Evolutionary conservation across 2,797 vertebrate genomes (phyloP), one percentile per base, ranked within the genome.

Genomic region (Poecilia velifera): DNA sequence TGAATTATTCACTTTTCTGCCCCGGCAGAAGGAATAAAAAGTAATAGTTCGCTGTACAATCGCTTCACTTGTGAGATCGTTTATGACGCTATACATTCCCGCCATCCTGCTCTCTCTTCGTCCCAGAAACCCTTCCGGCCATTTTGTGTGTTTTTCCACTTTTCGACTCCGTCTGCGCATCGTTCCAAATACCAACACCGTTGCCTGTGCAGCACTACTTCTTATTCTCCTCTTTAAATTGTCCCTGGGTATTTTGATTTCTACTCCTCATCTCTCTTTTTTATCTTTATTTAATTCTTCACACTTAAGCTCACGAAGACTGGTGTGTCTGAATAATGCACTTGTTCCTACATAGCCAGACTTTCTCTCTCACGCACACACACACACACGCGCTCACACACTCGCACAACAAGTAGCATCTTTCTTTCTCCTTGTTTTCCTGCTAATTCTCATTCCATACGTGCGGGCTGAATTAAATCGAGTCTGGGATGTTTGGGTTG

Each of bases 1-100:
- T 94, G 92, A 94, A 93, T 93, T 89, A 94, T 95, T 95, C 90
- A 92, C 90, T 91, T 91, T 89, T 91, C 91, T 86, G 88, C 86
- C 87, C 76, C 90, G 82, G 92, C 87, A 86, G 89, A 93, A 86
- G 86, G 87, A 92, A 90, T 93, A 93, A 93, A 90, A 93, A 91
- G 85, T 79, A 89, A 92, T 83, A 85, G 87, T 91, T 93, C 92
- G 93, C 89, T 94, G 92, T 95, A 94, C 93, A 94, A 92, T 89
- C 78, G 45, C 88, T 88, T 89, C 85, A 86, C 79, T 89, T 84
- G 74, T 71, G 74, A 73, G 39, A 72, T 62, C 53, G 1, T 75
- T 82, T 79, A 78, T 74, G 25, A 82, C 77, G 81, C 84, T 79
- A 75, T 88, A 84, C 82, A 85, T 88, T 85, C 80, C 46, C 82